A percentile compares a stretch with the other conserved stretches of the same genome.
Conservation (phyloP, 2,888 invertebrate genomes). For the Pollenia labialis region DNA sequence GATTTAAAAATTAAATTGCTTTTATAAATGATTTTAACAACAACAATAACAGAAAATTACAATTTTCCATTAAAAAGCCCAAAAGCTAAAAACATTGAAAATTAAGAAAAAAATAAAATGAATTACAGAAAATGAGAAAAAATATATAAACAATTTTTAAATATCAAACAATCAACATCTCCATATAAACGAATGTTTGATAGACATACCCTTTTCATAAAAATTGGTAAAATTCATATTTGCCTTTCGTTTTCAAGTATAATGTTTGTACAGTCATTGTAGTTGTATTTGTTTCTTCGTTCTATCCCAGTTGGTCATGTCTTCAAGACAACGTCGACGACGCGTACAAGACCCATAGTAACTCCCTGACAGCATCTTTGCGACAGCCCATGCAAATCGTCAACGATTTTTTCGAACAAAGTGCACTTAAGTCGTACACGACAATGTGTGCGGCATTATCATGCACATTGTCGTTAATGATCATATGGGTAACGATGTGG, state of each 20-base stretch:
- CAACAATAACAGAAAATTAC: not conserved
- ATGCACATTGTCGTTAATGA: no score
- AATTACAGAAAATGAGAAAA: constrained; percentile 7
- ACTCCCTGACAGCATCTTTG: no score
- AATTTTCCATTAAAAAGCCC: constrained; percentile 12
- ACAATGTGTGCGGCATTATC: no score
- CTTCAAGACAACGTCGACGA: no score
- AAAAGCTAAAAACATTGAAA: constrained; percentile 48
- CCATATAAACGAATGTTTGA: constrained; percentile 35
- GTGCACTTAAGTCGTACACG: no score
- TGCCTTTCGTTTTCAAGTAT: constrained; percentile 15
- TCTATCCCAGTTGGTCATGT: no score
- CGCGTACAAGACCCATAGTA: no score
- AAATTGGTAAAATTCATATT: constrained; percentile 28
- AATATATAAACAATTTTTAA: not conserved
- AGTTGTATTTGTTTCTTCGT: no score
- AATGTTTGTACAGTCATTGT: no score
- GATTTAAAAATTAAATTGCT: constrained; percentile 23
- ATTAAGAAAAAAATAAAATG: constrained; percentile 13
- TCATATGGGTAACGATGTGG: no score
- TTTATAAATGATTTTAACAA: constrained; percentile 20
- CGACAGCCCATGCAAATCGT: no score
- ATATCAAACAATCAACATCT: constrained; percentile 10
- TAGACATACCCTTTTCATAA: constrained; percentile 31
- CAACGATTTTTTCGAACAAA: no score